phyloP scores from a whole-genome alignment of 2,888 invertebrate genomes.

The Malthinus flaveolus region DNA sequence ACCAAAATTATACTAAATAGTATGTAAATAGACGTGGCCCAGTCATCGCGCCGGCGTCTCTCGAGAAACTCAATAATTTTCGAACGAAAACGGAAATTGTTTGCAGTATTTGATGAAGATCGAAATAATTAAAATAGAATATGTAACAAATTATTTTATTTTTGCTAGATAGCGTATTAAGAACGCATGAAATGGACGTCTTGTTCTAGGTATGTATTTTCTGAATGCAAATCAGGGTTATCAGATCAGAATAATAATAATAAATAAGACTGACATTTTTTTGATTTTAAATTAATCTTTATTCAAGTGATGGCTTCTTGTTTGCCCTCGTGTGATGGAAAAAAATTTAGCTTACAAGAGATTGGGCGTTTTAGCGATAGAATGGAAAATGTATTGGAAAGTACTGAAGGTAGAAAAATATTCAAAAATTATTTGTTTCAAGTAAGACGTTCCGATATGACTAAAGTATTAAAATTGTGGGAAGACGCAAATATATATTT shows the following conservation, averaged over 20 bases:
- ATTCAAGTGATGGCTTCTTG: conserved; percentile 23
- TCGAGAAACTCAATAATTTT: conserved; percentile 12
- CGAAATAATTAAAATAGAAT: not conserved
- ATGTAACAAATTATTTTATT: not conserved
- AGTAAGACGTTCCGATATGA: conserved; percentile 12
- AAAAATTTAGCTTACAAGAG: conserved; percentile 40
- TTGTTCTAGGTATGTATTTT: too few species aligned
- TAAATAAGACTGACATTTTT: not conserved
- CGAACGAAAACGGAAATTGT: conserved; percentile 10
- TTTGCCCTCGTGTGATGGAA: conserved; percentile 15
- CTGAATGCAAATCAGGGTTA: too few species aligned
- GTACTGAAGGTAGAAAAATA: conserved; percentile 56
- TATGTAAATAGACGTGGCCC: not conserved
- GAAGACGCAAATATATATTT: conserved; percentile 15
- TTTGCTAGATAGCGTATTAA: too few species aligned
- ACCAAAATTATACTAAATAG: not conserved
- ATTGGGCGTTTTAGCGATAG: conserved; percentile 59
- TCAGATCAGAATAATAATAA: not conserved
- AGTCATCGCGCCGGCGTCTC: conserved; percentile 9
- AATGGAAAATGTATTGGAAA: conserved; percentile 58
- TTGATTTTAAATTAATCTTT: not conserved
- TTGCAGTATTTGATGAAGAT: not conserved
- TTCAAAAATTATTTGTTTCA: conserved; percentile 49
- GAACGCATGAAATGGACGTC: too few species aligned
- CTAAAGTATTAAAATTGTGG: conserved; percentile 18